Evolutionary conservation across 2,888 invertebrate species (phyloP), one percentile per base, ranked within the genome.

Genomic region (Taphrorychus bicolor): DNA sequence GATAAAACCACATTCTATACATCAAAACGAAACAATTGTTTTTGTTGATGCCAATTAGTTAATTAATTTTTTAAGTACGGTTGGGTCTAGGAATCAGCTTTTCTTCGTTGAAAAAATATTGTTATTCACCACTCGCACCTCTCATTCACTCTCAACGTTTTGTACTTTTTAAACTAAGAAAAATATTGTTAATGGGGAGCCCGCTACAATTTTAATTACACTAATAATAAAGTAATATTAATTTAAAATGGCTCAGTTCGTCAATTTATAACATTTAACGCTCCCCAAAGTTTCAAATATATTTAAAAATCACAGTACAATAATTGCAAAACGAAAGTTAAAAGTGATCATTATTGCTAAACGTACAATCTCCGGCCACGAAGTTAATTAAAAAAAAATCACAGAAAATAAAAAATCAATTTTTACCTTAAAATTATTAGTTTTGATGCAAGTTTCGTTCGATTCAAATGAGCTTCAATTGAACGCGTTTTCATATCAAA

Each of bases 361-460:
- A 66, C 73, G 72, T 77, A 77, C 76, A 77, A 70, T 68, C 32
- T 72, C 78, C 78, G 78, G 77, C 78, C 78, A 74, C 74, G 67
- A 67, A 60, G 18, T 61, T 53, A 22, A 32, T 45, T 32, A 73
- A 71, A 73, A 56, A 75, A 73, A 67, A 59, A 73, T 72, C 72
- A 71, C 73, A 70, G 63, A 73, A 70, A 70, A 62, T 70, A 70
- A 59, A 71, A 70, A 70, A 61, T 69, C 56, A 61, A 71, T 70
- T 72, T 72, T 73, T 57, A n/a, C 51, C 56, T 54, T 57, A 62
- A 71, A 69, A 70, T 64, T 24, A 21, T 52, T 51, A 41, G 51
- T 66, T 68, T 63, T 66, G 63, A 64, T 65, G 60, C 23, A 53
- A 48, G 40, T 70, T 64, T 65, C 48, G 60, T 62, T 32, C 32